phyloP scores from a whole-genome alignment of 2,888 invertebrate genomes.

The Drosophila melanocephala region DNA sequence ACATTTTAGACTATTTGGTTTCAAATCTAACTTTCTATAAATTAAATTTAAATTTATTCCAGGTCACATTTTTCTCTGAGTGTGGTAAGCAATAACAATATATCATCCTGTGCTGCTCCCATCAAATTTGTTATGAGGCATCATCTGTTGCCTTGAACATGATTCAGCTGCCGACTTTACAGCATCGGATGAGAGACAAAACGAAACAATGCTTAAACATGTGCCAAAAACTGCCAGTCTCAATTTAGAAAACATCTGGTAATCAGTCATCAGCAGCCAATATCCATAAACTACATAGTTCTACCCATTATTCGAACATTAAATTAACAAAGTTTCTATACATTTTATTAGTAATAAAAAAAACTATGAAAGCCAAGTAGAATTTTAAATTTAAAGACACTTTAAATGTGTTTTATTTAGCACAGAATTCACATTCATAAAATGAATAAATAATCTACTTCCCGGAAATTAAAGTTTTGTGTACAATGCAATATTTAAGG shows the following conservation, averaged over 20 bases:
- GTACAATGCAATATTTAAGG: not conserved
- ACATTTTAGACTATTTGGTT: not conserved
- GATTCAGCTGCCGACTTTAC: slow-evolving; percentile 14
- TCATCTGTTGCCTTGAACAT: slow-evolving; percentile 22
- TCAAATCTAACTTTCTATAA: not conserved
- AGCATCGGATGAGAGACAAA: slow-evolving; percentile 11
- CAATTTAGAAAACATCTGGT: slow-evolving; percentile 68
- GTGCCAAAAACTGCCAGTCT: slow-evolving; percentile 19
- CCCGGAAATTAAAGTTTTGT: not conserved
- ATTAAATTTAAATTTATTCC: not conserved
- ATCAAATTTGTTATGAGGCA: slow-evolving; percentile 6
- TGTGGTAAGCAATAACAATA: not conserved
- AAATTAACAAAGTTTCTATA: not conserved
- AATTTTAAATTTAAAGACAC: not conserved
- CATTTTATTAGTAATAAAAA: not conserved
- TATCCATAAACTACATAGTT: not conserved
- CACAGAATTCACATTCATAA: not conserved
- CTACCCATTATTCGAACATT: not conserved
- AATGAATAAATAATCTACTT: not conserved
- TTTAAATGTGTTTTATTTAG: not conserved
- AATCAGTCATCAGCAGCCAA: slow-evolving; percentile 56
- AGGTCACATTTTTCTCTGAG: not conserved
- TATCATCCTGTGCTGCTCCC: not conserved
- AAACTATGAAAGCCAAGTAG: not conserved
- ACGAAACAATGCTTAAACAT: slow-evolving; percentile 7